Evolutionary conservation across 2,797 vertebrate genomes (phyloP), one percentile per base, ranked within the genome.

Genomic region (Neoniphon sammara): DNA sequence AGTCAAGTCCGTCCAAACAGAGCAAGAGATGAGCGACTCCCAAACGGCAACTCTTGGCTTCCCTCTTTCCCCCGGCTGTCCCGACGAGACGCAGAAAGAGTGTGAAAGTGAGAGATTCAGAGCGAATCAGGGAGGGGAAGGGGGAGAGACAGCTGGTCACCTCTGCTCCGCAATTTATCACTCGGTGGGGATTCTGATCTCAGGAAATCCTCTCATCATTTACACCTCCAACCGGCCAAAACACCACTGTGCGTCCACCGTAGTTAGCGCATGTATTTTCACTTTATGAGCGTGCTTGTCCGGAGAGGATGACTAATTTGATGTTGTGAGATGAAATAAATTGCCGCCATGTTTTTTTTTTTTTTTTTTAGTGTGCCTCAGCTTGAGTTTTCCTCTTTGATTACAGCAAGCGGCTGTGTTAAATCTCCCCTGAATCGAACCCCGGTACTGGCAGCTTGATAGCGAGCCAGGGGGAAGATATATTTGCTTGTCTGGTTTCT

Each of bases 361-460:
- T 55, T 27, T 31, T 23, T 25, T 44, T 50, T 30, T n/a, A 77
- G 18, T 53, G 66, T 42, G 52, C 63, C 81, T 73, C 71, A 78
- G 62, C 52, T 80, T 58, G 61, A 73, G 69, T 82, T 89, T 81
- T 82, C 55, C 69, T 75, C 5, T 2, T 55, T 77, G 80, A 87
- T 85, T 84, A 66, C 75, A 56, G 68, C 18, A 11, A 63, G 57
- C 9, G 4, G 27, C 57, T 50, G 72, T 79, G 80, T 82, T 89
- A 85, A 91, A 86, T 89, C 87, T 88, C 80, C 50, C 44, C 1
- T 21, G 80, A 76, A 84, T 87, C n/a, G 64, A 87, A 86, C 42
- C 42, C 39, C 14, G 12, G 50, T 5, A 8, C 76, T 78, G 79
- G 81, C 88, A 88, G 82, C 72, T 89, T 89, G 86, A 88, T 73